phyloP scores from a whole-genome alignment of 2,888 invertebrate species.

The Deilephila elpenor region DNA sequence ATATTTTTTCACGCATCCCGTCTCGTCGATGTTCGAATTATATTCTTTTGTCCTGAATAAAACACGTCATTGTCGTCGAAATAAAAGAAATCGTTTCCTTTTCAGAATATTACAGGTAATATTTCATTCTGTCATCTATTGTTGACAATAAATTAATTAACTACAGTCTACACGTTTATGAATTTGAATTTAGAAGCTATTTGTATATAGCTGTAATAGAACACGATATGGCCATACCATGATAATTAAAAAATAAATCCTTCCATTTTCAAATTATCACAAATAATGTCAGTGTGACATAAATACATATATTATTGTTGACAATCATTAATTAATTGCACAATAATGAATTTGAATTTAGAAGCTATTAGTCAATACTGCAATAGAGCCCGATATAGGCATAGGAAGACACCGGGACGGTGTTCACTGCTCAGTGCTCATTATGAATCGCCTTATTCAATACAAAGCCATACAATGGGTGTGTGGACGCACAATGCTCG shows the following conservation, averaged over 20 bases:
- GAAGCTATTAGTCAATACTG: background rate
- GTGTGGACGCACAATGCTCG: conserved; percentile 65
- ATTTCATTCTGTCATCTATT: too few species aligned
- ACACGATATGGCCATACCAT: too few species aligned
- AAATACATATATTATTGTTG: too few species aligned
- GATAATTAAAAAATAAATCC: too few species aligned
- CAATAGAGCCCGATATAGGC: background rate
- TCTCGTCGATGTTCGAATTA: background rate
- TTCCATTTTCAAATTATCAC: too few species aligned
- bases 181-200: too few species aligned
- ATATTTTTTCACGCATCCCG: background rate
- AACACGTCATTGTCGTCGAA: background rate
- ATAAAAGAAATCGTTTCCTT: conserved; percentile 3
- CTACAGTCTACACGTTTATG: too few species aligned
- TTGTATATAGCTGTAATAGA: too few species aligned
- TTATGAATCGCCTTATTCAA: conserved; percentile 55
- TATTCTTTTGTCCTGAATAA: background rate
- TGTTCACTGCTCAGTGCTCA: conserved; percentile 47
- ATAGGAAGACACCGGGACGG: conserved; percentile 41
- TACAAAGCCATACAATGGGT: conserved; percentile 55
- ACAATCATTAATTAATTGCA: background rate
- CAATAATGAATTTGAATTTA: background rate
- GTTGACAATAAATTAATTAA: too few species aligned
- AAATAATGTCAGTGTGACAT: too few species aligned
- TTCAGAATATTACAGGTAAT: background rate